phyloP scores from a whole-genome alignment of 2,888 invertebrate genomes.

The Caenorhabditis panamensis region DNA sequence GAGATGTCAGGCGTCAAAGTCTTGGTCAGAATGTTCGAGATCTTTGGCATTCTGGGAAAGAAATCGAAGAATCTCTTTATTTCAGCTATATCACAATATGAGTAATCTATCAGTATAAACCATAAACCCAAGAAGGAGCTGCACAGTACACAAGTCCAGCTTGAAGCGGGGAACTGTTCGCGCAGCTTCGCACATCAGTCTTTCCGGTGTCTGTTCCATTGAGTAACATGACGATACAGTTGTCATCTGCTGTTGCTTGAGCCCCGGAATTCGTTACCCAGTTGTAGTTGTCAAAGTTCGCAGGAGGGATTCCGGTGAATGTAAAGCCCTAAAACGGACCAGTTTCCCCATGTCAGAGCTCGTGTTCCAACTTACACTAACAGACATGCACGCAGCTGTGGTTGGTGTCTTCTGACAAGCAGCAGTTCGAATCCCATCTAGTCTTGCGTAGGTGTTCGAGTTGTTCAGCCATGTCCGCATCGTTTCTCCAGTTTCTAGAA shows the following conservation, averaged over 20 bases:
- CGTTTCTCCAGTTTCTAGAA: not conserved
- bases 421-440: slow-evolving; percentile 6
- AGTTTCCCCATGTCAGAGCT: too few relatives aligned
- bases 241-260: slow-evolving; percentile 6
- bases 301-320: not conserved
- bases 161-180: not conserved
- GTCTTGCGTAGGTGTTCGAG: slow-evolving; percentile 10
- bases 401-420: slow-evolving; percentile 17
- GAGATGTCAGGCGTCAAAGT: not conserved
- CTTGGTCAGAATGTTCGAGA: too few relatives aligned
- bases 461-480: not conserved
- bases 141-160: not conserved
- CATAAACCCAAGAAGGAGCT: not conserved
- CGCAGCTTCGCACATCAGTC: not conserved
- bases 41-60: too few relatives aligned
- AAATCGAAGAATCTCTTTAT: too few relatives aligned
- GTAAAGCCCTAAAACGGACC: slow-evolving; percentile 19
- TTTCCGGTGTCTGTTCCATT: not conserved
- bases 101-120: too few relatives aligned
- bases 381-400: slow-evolving; percentile 17
- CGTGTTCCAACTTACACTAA: not conserved
- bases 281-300: slow-evolving; percentile 20
- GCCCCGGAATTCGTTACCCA: slow-evolving; percentile 31
- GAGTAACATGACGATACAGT: slow-evolving; percentile 10
- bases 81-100: too few relatives aligned